Evolutionary conservation across 2,113 vertebrate genomes (phyloP), one percentile per base, ranked within the genome.

Genomic region (Sinocyclocheilus grahami): DNA sequence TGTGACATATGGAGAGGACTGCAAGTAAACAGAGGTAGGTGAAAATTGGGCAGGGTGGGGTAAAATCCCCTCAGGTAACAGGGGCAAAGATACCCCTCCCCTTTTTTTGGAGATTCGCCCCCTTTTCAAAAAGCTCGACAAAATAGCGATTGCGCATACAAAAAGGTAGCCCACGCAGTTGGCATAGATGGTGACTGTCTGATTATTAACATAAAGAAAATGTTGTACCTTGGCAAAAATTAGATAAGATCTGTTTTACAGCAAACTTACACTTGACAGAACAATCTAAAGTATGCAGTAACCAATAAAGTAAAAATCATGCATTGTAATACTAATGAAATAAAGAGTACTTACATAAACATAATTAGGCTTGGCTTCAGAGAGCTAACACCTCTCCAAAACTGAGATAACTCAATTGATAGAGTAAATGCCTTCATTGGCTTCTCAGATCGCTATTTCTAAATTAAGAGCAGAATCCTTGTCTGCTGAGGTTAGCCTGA

Each of bases 1-100:
- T 93, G 92, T 94, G 93, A 94, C 92, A 94, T 94, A 93, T 89
- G 88, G 92, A 91, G 83, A 85, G 90, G 91, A 90, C 90, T 88
- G 90, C 90, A 90, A 90, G 89, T 92, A 91, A 93, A 91, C 89
- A 92, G 89, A 91, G 88, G 92, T 88, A 93, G 93, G 93, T 94
- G 94, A 93, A 92, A 95, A 94, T 95, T 94, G 95, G 90, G 92
- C 93, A 92, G 92, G 79, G 87, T 87, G 89, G 86, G 87, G 86
- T 88, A 90, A 87, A 89, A 83, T 89, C 92, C 93, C 93, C 93
- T 55, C 30, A 93, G 86, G 88, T 93, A 92, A 90, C 76, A 79
- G 89, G 88, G 89, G 65, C 85, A 90, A 90, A 86, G 53, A 87
- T 53, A 75, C 79, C 83, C 78, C 76, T 82, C 71, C 39, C 60